phyloP scores from a whole-genome alignment of 1,140 invertebrate genomes.

The Atta texana region DNA sequence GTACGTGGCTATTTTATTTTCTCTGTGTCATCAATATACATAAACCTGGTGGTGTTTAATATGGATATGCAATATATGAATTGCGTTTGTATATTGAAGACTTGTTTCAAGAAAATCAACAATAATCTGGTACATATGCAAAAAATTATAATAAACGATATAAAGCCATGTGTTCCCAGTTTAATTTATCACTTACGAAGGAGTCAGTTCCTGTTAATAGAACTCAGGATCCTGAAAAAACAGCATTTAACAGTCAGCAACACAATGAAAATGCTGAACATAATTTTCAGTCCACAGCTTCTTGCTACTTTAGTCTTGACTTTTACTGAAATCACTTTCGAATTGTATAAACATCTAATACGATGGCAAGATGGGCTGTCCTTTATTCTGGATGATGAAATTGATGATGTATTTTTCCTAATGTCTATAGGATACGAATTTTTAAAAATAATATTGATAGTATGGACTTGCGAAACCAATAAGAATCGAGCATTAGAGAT shows the following conservation, averaged over 20 bases:
- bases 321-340: conserved; percentile 80
- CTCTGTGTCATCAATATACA: not conserved
- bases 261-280: conserved; percentile 76
- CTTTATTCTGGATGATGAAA: conserved; percentile 8
- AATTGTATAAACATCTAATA: conserved; percentile 79
- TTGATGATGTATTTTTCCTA: not conserved
- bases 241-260: conserved; percentile 79
- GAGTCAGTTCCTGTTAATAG: conserved; percentile 77
- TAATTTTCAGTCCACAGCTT: conserved; percentile 76
- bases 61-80: conserved; percentile 80
- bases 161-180: conserved; percentile 70
- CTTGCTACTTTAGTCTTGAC: conserved; percentile 72
- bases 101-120: conserved; percentile 78
- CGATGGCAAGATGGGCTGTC: not conserved
- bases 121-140: conserved; percentile 70
- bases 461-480: conserved; percentile 77
- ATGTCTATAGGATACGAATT: conserved; percentile 65
- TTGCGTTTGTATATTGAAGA: conserved; percentile 75
- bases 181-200: conserved; percentile 71
- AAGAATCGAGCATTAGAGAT: conserved; percentile 74
- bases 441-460: conserved; percentile 74
- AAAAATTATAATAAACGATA: conserved; percentile 54
- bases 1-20: not conserved
- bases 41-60: not conserved
- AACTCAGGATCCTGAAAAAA: conserved; percentile 77